Evolutionary conservation across 2,797 vertebrate species (phyloP), one percentile per base, ranked within the genome.

Genomic region (Poeciliopsis turneri): DNA sequence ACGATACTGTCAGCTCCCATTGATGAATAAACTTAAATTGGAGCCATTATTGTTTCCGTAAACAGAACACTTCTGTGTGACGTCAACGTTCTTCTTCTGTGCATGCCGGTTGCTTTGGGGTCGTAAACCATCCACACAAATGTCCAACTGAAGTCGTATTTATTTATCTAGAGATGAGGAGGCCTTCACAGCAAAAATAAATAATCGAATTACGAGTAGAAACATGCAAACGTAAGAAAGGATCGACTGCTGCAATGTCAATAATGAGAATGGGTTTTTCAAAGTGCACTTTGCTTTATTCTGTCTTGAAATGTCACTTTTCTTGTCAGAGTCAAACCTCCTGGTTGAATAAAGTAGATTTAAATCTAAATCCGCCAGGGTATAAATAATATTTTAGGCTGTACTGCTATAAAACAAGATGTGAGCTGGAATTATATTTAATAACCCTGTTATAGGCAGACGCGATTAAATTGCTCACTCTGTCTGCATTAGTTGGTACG

Each of bases 401-500:
- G 0, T 66, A 66, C 36, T 10, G 61, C 61, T 66, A 33, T 66
- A 66, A 66, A 66, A 66, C 33, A 23, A 20, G 33, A 84, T 66
- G 71, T 75, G 75, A 88, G 78, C 81, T 80, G 75, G 82, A 90
- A 93, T 93, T 83, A 81, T 84, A 89, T 81, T 82, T 76, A 85
- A 92, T 89, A 90, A 79, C 84, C 80, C 81, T 83, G 78, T 86
- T 88, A 83, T 90, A 43, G 81, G 76, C 77, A 78, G 82, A 82
- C 82, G 66, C 72, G 78, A 92, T 92, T 88, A 85, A 83, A 88
- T 89, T 86, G 76, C 80, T 64, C 77, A 57, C 78, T 82, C 86
- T 82, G 83, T 83, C 88, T 93, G 90, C 84, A 82, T 87, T 90
- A 89, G 87, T 87, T 87, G 90, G 87, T 87, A 84, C 81, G 78